Evolutionary conservation across 2,888 invertebrate species (phyloP), one percentile per base, ranked within the genome.

Genomic region (Nymphalis c-album): DNA sequence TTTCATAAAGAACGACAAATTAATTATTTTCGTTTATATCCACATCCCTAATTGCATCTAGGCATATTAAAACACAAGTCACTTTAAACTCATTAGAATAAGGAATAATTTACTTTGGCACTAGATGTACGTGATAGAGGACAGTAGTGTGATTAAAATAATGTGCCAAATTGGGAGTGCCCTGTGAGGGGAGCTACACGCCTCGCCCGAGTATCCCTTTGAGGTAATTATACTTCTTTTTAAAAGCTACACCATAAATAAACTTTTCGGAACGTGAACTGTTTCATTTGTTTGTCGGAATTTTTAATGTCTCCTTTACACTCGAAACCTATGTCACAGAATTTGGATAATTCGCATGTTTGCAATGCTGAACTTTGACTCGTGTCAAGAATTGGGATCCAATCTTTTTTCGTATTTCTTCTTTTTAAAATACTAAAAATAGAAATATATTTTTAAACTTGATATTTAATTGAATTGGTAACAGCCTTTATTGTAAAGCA

Each of bases 151-250:
- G 90, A 90, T 90, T 90, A 90, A 90, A 89, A 88, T 89, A 88
- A 89, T 77, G 88, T 86, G 85, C 82, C 87, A 87, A 88, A 88
- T 88, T 87, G 85, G 88, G 88, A 80, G 88, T 84, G 87, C 87
- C 82, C 77, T 74, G 74, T 79, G 75, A 64, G 66, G 66, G 72
- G 72, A 69, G 60, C 69, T 17, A 46, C 63, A 61, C 70, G 62
- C 70, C 63, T 55, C 69, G 78, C 78, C 76, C 78, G 81, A n/a
- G 31, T 72, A 73, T 74, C 74, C 72, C 76, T 75, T 73, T 67
- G 72, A 67, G 70, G 76, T 77, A 76, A 77, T 77, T 77, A 75
- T 74, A 68, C 73, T 72, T 71, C 72, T 73, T 75, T 76, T 77
- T 73, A 70, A 72, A 70, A 74, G 74, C 74, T 67, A 68, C 68